These are phyloP conservation scores for Atta colombica DNA, from an alignment of 1,140 invertebrate species.

Conservation along the genomic window DNA sequence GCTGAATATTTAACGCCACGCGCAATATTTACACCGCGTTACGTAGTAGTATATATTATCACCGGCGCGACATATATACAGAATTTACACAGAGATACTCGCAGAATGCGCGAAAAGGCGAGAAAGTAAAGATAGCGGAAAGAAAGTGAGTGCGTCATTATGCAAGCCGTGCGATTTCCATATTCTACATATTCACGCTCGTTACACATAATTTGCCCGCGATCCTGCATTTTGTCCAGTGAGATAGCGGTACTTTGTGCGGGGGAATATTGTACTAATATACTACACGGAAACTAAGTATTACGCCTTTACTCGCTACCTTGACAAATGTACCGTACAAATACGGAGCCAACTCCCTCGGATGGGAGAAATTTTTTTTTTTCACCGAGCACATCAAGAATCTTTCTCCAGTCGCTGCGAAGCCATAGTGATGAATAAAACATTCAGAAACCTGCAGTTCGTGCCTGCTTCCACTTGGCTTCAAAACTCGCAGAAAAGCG, in stretches of 20 bases:
- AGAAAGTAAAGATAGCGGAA: constrained; percentile 72
- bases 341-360: constrained; percentile 63
- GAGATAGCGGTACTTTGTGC: constrained; percentile 63
- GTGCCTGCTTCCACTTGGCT: constrained; percentile 58
- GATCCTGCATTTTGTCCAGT: constrained; percentile 70
- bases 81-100: constrained; percentile 34
- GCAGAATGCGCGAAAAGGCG: constrained; percentile 51
- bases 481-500: constrained; percentile 59
- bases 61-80: constrained; percentile 15
- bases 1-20: constrained; percentile 43
- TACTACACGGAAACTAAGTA: constrained; percentile 46
- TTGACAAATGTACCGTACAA: constrained; percentile 65
- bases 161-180: constrained; percentile 68
- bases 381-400: constrained; percentile 56
- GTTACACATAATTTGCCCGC: constrained; percentile 65
- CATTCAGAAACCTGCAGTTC: constrained; percentile 57
- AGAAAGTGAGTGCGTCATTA: constrained; percentile 68
- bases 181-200: constrained; percentile 75
- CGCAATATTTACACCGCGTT: constrained; percentile 45
- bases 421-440: constrained; percentile 63
- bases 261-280: constrained; percentile 61
- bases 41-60: constrained; percentile 38
- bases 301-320: constrained; percentile 26
- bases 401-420: constrained; percentile 61
- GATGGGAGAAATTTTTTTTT: constrained; percentile 17